phyloP scores from a whole-genome alignment of 2,113 vertebrate species.

The Cochlearius cochlearius region DNA sequence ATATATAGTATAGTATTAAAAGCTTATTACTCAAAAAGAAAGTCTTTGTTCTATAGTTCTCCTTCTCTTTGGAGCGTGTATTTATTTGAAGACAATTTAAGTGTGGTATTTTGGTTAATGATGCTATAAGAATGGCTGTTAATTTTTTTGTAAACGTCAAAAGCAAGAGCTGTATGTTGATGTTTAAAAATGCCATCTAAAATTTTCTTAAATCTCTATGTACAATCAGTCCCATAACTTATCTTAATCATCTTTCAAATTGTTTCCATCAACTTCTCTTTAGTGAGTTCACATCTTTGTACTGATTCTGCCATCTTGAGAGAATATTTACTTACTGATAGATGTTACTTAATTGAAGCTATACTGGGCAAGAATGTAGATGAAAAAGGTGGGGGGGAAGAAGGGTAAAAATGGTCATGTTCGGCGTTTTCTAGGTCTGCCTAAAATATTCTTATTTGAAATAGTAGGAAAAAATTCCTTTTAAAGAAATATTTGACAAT shows the following conservation, averaged over 20 bases:
- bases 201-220: background rate
- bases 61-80: background rate
- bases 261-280: background rate
- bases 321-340: background rate
- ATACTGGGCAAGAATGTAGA: background rate
- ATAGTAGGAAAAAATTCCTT: background rate
- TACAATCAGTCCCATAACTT: background rate
- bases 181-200: background rate
- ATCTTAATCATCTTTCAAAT: background rate
- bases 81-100: background rate
- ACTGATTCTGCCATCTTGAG: background rate
- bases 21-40: background rate
- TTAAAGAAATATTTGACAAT: background rate
- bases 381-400: background rate
- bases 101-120: background rate
- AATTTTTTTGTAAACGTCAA: background rate
- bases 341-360: background rate
- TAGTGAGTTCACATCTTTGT: background rate
- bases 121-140: background rate
- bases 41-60: background rate
- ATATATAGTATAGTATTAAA: background rate
- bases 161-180: background rate
- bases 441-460: background rate
- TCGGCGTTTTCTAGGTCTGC: background rate
- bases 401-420: background rate